Base-by-base conservation (phyloP, 2,888 invertebrate genomes). In the Drosophila bunnanda region DNA sequence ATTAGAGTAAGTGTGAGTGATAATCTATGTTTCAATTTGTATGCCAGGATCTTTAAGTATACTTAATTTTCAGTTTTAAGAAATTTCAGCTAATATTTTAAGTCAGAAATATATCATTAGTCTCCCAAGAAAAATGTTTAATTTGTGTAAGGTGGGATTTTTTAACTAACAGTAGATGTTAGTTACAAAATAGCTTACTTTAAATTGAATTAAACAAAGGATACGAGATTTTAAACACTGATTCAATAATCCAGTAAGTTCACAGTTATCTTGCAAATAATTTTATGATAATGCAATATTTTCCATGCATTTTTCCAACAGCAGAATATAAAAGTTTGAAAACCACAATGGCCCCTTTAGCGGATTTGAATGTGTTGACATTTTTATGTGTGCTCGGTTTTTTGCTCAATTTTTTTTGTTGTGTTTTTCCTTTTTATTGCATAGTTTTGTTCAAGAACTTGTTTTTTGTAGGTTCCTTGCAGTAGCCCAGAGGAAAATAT, bases 331-430 rank as follows among this genome's bases (percentile, higher is more conserved):
- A 48, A 67, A 66, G 48, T 55, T 65, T 71, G 48, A 43, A 76
- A 80, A 57, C 61, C 53, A 44, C 66, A 46, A 53, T 46, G 39
- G 56, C 17, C 48, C 58, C 53, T 32, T 50, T 20, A 61, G 39
- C 36, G 50, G 39, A 48, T 61, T 72, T 52, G 60, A 64, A 80
- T 77, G 69, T 69, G 72, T 66, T 57, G 75, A 75, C 71, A 78
- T 79, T 79, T 78, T 65, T 67, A 50, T 67, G 56, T 60, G 36
- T 52, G 38, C 32, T 57, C 44, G n/a, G 36, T 32, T 43, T 48
- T 56, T 20, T 50, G 50, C n/a, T 12, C 12, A 25, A 22, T 38
- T 13, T 52, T 52, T 68, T 38, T 53, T 28, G 3, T 39, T n/a
- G n/a, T n/a, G n/a, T 28, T 28, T 25, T 61, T 56, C 13, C 17